Conservation (phyloP, 1,140 invertebrate genomes). For the Protaetia brevitarsis region DNA sequence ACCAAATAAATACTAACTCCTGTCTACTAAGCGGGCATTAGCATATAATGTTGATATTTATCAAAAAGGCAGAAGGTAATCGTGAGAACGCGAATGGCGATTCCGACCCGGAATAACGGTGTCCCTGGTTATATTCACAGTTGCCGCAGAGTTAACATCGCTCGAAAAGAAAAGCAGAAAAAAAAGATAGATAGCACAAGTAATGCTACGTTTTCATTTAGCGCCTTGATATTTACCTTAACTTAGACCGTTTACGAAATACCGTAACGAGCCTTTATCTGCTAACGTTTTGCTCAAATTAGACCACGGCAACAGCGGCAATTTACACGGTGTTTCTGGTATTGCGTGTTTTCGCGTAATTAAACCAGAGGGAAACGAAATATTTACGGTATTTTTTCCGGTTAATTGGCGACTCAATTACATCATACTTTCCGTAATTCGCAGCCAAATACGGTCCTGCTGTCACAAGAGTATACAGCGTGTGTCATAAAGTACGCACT, state of each 20-base stretch:
- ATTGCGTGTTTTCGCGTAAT: slow-evolving; percentile 7
- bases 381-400: slow-evolving; percentile 9
- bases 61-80: too few species aligned
- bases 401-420: slow-evolving; percentile 4
- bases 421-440: too few species aligned
- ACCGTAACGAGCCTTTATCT: not conserved
- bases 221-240: not conserved
- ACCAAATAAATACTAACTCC: too few species aligned
- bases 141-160: too few species aligned
- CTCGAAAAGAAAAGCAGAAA: too few species aligned
- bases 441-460: too few species aligned
- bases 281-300: not conserved
- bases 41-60: too few species aligned
- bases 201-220: not conserved
- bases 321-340: not conserved
- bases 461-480: too few species aligned
- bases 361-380: slow-evolving; percentile 2
- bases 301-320: not conserved
- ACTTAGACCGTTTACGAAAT: not conserved
- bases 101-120: not conserved
- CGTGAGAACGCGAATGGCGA: not conserved
- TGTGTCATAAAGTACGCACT: too few species aligned
- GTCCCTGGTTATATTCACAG: too few species aligned
- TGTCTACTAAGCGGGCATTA: too few species aligned
- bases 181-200: too few species aligned